phyloP scores from a whole-genome alignment of 2,113 vertebrate species.

The Myotis davidii region DNA sequence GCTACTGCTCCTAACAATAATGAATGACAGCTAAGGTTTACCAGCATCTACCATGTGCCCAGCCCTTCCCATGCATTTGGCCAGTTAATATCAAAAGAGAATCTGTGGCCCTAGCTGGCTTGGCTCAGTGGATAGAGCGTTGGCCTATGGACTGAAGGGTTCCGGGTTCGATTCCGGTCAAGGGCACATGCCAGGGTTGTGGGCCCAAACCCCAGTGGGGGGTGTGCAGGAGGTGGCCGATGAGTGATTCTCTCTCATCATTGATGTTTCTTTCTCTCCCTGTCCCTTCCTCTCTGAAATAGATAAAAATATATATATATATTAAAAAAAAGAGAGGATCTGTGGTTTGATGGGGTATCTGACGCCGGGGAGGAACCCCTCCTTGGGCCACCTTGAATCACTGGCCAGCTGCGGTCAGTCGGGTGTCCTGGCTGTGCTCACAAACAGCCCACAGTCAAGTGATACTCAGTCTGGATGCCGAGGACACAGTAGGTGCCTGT shows the following conservation, averaged over 20 bases:
- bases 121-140: not conserved
- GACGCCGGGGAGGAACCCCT: not conserved
- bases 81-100: not conserved
- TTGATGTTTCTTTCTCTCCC: not conserved
- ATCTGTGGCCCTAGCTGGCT: not conserved
- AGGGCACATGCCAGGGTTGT: not conserved
- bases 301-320: not conserved
- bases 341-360: not conserved
- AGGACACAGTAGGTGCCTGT: not conserved
- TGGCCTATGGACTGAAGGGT: not conserved
- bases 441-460: not conserved
- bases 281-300: not conserved
- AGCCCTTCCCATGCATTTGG: accelerated
- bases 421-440: not conserved
- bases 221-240: not conserved
- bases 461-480: not conserved
- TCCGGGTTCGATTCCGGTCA: not conserved
- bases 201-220: not conserved
- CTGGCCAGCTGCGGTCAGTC: not conserved
- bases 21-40: not conserved
- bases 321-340: not conserved
- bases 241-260: not conserved
- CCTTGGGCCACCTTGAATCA: not conserved
- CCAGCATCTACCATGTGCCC: not conserved
- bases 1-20: not conserved